Evolutionary conservation across 2,113 vertebrate genomes (phyloP), one percentile per base, ranked within the genome.

Genomic region (Syrmaticus mikado): DNA sequence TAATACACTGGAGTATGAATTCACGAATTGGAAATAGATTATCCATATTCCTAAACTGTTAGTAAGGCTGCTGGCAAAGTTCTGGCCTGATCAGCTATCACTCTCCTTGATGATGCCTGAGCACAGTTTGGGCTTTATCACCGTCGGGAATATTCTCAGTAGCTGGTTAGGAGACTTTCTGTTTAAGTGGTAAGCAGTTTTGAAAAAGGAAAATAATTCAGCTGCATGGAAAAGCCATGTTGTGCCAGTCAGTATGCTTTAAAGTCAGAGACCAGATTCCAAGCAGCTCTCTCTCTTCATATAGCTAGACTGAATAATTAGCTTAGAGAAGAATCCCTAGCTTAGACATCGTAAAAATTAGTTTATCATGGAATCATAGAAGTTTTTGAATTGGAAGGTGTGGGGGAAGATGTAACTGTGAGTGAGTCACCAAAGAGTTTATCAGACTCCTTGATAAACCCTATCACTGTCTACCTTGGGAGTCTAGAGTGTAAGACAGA

Each of bases 51-150:
- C 60, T 40, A 57, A 0, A 12, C 4, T 17, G 24, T 18, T 22
- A 60, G 57, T 14, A 78, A 65, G 32, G 61, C 6, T 0, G 0
- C 66, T 53, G 60, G 32, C 25, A 41, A 0, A 7, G 3, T 15
- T 85, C 68, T 61, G 48, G 8, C 7, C 64, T 83, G 65, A n/a
- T 9, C 71, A 67, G 24, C 52, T 41, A 34, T 7, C 32, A 18
- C 19, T 32, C 16, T 34, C 32, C 22, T 43, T 79, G 12, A 38
- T 38, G 16, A 3, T 20, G 16, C 8, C 46, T 55, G 52, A 75
- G 70, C 38, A 82, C 6, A 55, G 41, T 19, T 3, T 67, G 34
- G n/a, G 32, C 38, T 52, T 85, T 72, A 82, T 8, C 4, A 5
- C 28, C 27, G 1, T 36, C 38, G 46, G 7, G 6, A 40, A 32